Percentiles rank a stretch among this genome's conserved stretches.
These are phyloP conservation scores for Pseudococcus longispinus DNA, from an alignment of 2,888 invertebrate genomes.

Conservation along the genomic window DNA sequence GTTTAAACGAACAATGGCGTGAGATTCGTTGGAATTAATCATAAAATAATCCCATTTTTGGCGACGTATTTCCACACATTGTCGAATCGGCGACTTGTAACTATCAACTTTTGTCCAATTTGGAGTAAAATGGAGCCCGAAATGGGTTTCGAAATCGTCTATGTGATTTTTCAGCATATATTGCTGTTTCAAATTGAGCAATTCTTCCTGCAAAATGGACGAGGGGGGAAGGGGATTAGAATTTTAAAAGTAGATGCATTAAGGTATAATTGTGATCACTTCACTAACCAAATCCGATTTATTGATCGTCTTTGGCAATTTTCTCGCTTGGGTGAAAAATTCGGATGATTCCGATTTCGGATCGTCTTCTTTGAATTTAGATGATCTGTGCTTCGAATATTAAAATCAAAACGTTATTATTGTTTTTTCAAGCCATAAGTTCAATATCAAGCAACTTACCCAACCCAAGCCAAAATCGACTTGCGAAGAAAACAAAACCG, in stretches of 20 bases:
- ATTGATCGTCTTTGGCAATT: no score
- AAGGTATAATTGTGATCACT: no score
- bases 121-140: not conserved
- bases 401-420: no score
- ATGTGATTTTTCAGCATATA: not conserved
- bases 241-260: not conserved
- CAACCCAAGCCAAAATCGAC: no score
- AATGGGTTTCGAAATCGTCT: not conserved
- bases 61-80: not conserved
- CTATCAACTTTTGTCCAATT: not conserved
- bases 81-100: not conserved
- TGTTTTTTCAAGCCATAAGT: no score
- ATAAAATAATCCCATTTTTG: not conserved
- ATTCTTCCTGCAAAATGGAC: not conserved
- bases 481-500: no score
- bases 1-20: not conserved
- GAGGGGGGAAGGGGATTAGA: not conserved
- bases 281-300: not conserved
- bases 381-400: no score
- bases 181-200: not conserved
- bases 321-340: no score
- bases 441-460: no score
- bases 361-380: no score
- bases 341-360: no score
- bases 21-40: not conserved